Percentiles rank a stretch among this genome's conserved stretches.
phyloP scores from a whole-genome alignment of 2,888 invertebrate genomes.

The Acholoe squamosa region DNA sequence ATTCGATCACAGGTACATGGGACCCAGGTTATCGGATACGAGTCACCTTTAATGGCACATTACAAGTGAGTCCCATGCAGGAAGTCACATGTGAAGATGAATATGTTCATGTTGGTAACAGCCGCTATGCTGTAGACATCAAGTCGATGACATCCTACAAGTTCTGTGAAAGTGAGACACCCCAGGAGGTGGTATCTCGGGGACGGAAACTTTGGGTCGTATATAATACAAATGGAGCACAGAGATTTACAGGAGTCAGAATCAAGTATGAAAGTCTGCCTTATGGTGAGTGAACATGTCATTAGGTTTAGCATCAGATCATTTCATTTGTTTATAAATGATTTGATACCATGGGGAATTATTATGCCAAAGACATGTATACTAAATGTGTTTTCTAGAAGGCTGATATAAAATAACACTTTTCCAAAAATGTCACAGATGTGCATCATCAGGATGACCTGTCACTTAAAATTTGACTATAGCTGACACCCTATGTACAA shows the following conservation, averaged over 20 bases:
- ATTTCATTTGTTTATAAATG: too few species aligned
- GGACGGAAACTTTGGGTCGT: slow-evolving; percentile 73
- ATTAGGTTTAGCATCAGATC: too few species aligned
- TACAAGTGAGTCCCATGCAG: background rate
- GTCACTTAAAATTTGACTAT: too few species aligned
- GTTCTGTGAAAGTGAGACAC: slow-evolving; percentile 68
- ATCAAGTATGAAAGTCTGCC: slow-evolving; percentile 58
- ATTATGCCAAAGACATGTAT: too few species aligned
- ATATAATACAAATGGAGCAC: background rate
- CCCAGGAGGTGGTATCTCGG: slow-evolving; percentile 73
- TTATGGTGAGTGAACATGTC: slow-evolving; percentile 44
- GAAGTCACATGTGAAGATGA: slow-evolving; percentile 17
- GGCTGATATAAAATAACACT: too few species aligned
- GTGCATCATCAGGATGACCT: too few species aligned
- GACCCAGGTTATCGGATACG: slow-evolving; percentile 30
- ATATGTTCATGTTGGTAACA: slow-evolving; percentile 62
- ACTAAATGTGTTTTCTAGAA: too few species aligned
- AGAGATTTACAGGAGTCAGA: slow-evolving; percentile 14
- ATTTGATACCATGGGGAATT: too few species aligned
- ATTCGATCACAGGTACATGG: background rate
- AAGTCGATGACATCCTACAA: slow-evolving; percentile 73
- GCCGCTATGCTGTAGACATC: slow-evolving; percentile 56
- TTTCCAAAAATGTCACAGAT: too few species aligned
- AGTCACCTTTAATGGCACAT: slow-evolving; percentile 21
- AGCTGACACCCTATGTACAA: too few species aligned